Base-by-base conservation (phyloP, 2,797 vertebrate genomes). In the Enteromius anoplus region DNA sequence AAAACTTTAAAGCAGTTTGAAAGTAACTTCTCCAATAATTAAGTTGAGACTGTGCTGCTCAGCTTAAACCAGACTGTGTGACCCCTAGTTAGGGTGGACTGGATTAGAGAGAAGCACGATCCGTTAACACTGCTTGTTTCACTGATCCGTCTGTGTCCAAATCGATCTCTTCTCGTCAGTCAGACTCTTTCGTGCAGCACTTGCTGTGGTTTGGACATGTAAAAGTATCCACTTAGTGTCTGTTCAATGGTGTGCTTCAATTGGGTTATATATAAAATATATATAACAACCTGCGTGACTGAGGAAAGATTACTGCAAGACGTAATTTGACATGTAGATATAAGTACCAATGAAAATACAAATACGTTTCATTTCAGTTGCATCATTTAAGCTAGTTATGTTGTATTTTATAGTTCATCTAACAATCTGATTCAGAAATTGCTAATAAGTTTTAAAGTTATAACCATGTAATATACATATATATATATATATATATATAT, bases 141-240 rank as follows among this genome's bases (percentile, higher is more conserved):
- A 64, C 75, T 45, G 37, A 77, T 75, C 49, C 19, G 21, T 15
- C 72, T 14, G 49, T 75, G 11, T 55, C 32, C 72, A 23, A 55
- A 55, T 77, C 37, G 58, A 77, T 64, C 58, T 45, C 17, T 64
- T 77, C 58, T 77, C 23, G 8, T 77, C 23, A 64, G 23, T 42
- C 58, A 45, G 75, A 45, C 23, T 21, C 58, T 77, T 77, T 47
- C 17, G 58, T 42, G 23, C 40, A 8, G 26, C n/a, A 47, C 75
- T 77, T 3, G 29, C 23, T 62, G 75, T 62, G 55, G 75, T 26
- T 64, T 77, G 23, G 10, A 17, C 40, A 64, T 62, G 75, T 60
- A 77, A 64, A 29, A 62, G 23, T 47, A 64, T 77, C 75, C 42
- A 23, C 58, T 77, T 45, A 29, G n/a, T 77, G 75, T 58, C 23